Conservation (phyloP, 2,888 invertebrate species). For the Sminthurides aquaticus region DNA sequence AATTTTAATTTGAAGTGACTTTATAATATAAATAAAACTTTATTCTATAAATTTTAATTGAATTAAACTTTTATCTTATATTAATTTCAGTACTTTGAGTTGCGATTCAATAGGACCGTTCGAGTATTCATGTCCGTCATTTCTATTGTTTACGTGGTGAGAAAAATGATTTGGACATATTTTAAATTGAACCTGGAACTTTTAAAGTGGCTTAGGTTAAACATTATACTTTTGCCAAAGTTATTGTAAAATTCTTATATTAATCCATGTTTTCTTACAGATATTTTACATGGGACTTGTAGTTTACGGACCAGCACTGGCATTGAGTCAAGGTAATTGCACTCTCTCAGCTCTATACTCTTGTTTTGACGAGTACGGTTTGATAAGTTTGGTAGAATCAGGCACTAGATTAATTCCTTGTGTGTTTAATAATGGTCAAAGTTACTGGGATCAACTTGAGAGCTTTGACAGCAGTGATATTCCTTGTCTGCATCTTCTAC, state of each 20-base stretch:
- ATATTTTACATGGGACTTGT: slow-evolving; percentile 53
- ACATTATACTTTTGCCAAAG: no score
- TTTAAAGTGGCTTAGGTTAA: no score
- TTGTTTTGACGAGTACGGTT: no score
- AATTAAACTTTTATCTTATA: no score
- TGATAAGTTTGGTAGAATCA: no score
- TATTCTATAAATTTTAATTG: no score
- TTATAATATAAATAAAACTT: no score
- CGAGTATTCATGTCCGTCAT: slow-evolving; percentile 46
- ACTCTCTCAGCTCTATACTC: no score
- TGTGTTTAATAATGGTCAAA: slow-evolving; percentile 47
- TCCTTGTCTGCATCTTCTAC: slow-evolving; percentile 65
- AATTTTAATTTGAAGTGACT: no score
- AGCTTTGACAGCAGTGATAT: slow-evolving; percentile 60
- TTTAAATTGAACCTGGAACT: not conserved
- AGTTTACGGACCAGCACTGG: slow-evolving; percentile 62
- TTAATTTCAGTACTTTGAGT: slow-evolving; percentile 51
- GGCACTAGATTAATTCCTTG: no score
- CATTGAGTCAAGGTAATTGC: slow-evolving; percentile 59
- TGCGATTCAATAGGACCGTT: slow-evolving; percentile 47
- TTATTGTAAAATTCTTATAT: no score
- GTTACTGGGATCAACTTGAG: slow-evolving; percentile 63
- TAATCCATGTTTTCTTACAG: no score
- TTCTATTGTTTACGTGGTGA: slow-evolving; percentile 50
- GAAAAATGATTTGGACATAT: slow-evolving; percentile 17